A percentile compares a stretch with the other conserved stretches of the same genome.
phyloP scores from a whole-genome alignment of 2,797 vertebrate genomes.

The Phalanger gymnotis region DNA sequence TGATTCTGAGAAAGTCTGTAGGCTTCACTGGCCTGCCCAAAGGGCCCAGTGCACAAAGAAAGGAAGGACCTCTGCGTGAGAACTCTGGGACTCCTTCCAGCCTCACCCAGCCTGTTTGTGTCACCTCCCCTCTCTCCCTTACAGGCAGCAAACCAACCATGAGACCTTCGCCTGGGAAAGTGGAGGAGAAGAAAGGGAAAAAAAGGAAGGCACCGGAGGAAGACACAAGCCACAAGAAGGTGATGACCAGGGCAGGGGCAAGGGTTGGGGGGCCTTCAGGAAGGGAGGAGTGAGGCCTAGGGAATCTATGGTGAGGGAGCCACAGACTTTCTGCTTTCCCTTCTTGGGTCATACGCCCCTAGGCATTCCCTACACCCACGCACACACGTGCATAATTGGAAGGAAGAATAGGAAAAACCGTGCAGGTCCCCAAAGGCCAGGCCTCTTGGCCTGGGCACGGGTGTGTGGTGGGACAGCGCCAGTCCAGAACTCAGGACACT shows the following conservation, averaged over 20 bases:
- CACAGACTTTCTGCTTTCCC: background rate
- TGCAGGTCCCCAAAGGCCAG: background rate
- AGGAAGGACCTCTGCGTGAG: background rate
- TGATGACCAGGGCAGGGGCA: background rate
- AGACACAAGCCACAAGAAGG: slow-evolving; percentile 46
- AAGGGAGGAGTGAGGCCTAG: background rate
- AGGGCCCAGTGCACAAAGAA: too few relatives aligned
- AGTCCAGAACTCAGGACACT: slow-evolving; percentile 33
- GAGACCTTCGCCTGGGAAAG: slow-evolving; percentile 24
- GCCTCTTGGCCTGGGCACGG: background rate
- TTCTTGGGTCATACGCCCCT: too few relatives aligned
- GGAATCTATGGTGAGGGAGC: background rate
- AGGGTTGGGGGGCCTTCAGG: background rate
- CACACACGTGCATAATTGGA: background rate
- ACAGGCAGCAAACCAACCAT: slow-evolving; percentile 45
- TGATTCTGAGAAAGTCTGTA: background rate
- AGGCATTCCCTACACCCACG: background rate
- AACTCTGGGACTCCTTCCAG: background rate
- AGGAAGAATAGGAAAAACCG: background rate
- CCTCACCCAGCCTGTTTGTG: too few relatives aligned
- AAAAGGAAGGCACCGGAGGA: slow-evolving; percentile 72
- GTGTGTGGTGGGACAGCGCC: background rate
- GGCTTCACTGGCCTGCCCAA: background rate
- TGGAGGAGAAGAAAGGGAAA: slow-evolving; percentile 34
- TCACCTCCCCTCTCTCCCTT: background rate